phyloP scores from a whole-genome alignment of 23 tunicate genomes.

The Halocynthia aurantium region DNA sequence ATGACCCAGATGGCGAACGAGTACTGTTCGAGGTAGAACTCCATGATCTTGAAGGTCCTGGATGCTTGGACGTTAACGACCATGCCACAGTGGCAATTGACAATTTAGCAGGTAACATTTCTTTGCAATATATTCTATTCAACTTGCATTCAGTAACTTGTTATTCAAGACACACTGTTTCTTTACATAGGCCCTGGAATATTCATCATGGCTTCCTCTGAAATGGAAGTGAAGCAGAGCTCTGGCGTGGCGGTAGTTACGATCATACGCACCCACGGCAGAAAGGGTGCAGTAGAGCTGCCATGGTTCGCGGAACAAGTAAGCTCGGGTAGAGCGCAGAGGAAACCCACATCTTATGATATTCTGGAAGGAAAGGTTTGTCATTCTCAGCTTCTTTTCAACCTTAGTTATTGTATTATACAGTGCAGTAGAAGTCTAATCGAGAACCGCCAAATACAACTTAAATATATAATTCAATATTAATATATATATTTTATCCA shows the following conservation, averaged over 20 bases:
- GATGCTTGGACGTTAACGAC: conserved; percentile 47
- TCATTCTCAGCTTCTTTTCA: background rate
- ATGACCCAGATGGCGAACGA: conserved; percentile 71
- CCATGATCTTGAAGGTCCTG: conserved; percentile 57
- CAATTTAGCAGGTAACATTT: conserved; percentile 71
- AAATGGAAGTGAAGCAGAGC: conserved; percentile 49
- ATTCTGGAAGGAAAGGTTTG: conserved; percentile 73
- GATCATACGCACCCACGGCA: conserved; percentile 59
- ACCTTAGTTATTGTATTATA: background rate
- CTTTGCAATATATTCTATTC: background rate
- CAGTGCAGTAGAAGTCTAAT: background rate
- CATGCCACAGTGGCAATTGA: conserved; percentile 52
- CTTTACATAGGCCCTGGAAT: conserved; percentile 57
- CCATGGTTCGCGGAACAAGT: conserved; percentile 83
- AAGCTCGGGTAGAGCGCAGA: conserved; percentile 7
- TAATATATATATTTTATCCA: too few species aligned
- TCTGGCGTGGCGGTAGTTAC: conserved; percentile 16
- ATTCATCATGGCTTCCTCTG: conserved; percentile 63
- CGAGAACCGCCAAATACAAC: background rate
- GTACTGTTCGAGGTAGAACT: conserved; percentile 56
- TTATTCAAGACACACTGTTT: background rate
- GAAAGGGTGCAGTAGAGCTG: conserved; percentile 64
- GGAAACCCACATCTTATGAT: conserved; percentile 47
- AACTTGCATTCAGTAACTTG: background rate
- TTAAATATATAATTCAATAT: too few species aligned